Conservation (phyloP, 2,113 vertebrate genomes). For the Serilophus lunatus region DNA sequence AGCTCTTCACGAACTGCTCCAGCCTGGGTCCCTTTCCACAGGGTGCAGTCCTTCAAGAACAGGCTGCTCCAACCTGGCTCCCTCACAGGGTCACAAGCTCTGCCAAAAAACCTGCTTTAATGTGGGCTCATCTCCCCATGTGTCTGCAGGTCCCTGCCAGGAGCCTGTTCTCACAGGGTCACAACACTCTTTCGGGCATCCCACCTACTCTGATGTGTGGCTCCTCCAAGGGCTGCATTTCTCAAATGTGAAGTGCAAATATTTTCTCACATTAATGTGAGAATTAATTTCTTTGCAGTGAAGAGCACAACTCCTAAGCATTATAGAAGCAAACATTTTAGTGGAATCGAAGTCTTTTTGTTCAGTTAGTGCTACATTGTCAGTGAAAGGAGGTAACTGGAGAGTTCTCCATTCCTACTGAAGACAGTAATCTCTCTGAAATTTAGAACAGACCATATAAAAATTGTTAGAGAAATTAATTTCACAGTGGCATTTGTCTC, state of each 20-base stretch:
- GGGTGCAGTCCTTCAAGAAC: background rate
- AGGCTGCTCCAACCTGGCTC: background rate
- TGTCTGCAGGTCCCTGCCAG: background rate
- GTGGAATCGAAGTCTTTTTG: background rate
- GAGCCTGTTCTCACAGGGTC: background rate
- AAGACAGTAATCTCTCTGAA: background rate
- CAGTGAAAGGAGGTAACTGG: background rate
- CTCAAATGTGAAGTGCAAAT: background rate
- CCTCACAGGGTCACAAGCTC: too few relatives aligned
- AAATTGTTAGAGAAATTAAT: background rate
- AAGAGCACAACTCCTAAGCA: background rate
- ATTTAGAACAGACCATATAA: background rate
- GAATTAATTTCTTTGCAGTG: background rate
- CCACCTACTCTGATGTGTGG: background rate
- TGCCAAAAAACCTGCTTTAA: background rate
- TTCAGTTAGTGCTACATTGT: background rate
- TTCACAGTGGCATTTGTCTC: background rate
- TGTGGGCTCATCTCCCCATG: background rate
- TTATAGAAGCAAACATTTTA: background rate
- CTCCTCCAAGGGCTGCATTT: background rate
- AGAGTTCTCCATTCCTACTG: background rate
- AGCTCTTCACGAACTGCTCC: background rate
- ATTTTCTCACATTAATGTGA: background rate
- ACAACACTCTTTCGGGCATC: background rate
- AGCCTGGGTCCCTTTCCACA: rapidly evolving